Base-by-base conservation (phyloP, 2,797 vertebrate genomes). In the Rhinophrynus dorsalis region DNA sequence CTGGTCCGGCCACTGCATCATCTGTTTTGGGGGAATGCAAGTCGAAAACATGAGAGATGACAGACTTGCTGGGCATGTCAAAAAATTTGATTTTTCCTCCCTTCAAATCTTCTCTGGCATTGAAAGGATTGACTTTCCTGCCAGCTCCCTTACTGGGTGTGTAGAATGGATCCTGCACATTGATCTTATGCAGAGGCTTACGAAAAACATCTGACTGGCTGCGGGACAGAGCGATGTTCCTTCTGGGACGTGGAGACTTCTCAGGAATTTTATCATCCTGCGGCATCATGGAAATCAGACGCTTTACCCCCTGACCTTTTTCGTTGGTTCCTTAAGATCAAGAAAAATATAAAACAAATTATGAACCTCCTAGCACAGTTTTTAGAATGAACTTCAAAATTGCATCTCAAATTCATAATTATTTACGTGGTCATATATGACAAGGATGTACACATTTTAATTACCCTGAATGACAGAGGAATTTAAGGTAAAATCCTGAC, bases 141-240 rank as follows among this genome's bases (percentile, higher is more conserved):
- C 74, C 75, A 74, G 82, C 65, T 2, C 84, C 74, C 74, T 77
- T 74, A 59, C 82, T 91, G 11, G 95, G 94, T 7, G 83, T 89
- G 30, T 96, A 97, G 77, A 96, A 94, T 1, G 96, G 95, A 77
- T 99, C 97, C 76, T 94, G 93, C 68, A 97, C 95, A 0, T 92
- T 96, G 51, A 97, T 90, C 77, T 94, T 97, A 61, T 85, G 88
- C 50, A 84, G 84, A 0, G 91, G 88, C 64, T 98, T 97, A 77
- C 91, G 94, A 78, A 99, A 99, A 75, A 99, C 91, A 75, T 99
- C 96, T 0, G 96, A 99, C 54, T 98, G 96, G 83, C 97, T 99
- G 81, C 97, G 94, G 21, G 95, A 98, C 29, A 99, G 78, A 89
- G 94, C 95, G 82, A 98, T 97, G 77, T 93, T 97, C 45, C 95